phyloP scores from a whole-genome alignment of 2,113 vertebrate species.

The Alligator mississippiensis region DNA sequence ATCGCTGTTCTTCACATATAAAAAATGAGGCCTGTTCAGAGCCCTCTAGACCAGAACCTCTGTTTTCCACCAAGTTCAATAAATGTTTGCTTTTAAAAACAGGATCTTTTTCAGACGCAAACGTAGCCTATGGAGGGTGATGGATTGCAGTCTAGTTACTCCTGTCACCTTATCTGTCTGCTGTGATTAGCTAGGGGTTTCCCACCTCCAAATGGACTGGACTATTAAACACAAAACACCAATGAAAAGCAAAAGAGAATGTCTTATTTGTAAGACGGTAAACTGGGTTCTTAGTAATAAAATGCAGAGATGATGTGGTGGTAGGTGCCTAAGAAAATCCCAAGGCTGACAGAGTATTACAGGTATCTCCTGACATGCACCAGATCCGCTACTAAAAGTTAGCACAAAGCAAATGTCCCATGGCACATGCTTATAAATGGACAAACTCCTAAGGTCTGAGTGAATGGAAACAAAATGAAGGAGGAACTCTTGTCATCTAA shows the following conservation, averaged over 20 bases:
- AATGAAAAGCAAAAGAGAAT: neutral
- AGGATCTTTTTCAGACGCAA: neutral
- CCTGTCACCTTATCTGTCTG: neutral
- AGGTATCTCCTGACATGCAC: neutral
- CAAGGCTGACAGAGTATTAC: neutral
- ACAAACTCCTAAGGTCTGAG: neutral
- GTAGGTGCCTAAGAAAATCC: neutral
- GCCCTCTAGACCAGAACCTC: neutral
- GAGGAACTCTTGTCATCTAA: neutral
- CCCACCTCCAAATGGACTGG: neutral
- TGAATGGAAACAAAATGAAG: neutral
- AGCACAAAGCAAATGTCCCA: neutral
- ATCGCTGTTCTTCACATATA: accelerated
- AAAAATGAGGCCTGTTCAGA: neutral
- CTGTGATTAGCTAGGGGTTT: neutral
- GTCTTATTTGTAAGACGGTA: neutral
- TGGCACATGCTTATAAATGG: neutral
- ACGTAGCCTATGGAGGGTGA: neutral
- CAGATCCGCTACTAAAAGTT: neutral
- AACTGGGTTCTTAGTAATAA: neutral
- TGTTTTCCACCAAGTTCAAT: neutral
- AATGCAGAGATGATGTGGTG: neutral
- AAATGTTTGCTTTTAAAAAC: neutral
- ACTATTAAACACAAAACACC: neutral
- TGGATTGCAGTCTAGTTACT: neutral